A percentile compares a stretch with the other conserved stretches of the same genome.
phyloP scores from a whole-genome alignment of 2,113 vertebrate genomes.

The Triplophysa rosa region DNA sequence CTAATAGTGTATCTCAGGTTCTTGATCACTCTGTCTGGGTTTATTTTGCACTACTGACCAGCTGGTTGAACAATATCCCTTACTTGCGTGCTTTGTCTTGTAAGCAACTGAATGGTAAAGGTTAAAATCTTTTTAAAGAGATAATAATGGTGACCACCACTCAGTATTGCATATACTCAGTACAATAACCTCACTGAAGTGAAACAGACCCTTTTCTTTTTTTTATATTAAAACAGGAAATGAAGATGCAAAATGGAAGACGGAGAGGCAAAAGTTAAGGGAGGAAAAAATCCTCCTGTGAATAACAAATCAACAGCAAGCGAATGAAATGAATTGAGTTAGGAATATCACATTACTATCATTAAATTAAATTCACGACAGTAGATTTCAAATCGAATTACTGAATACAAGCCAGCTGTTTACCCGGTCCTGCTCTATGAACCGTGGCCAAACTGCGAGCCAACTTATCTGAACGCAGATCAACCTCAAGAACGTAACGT shows the following conservation, averaged over 20 bases:
- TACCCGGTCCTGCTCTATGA: constrained; percentile 53
- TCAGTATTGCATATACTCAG: not conserved
- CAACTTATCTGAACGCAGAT: constrained; percentile 44
- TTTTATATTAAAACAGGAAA: constrained; percentile 57
- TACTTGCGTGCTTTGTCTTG: not conserved
- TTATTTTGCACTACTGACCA: no score
- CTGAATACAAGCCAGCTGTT: constrained; percentile 64
- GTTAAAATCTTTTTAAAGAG: not conserved
- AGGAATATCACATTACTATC: constrained; percentile 73
- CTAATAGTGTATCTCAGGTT: no score
- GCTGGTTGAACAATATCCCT: no score
- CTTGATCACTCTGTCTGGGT: no score
- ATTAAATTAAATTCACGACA: constrained; percentile 69
- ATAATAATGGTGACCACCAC: not conserved
- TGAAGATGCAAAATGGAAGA: constrained; percentile 12
- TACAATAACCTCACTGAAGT: constrained; percentile 33
- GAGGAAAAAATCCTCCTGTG: constrained; percentile 57
- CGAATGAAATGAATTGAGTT: constrained; percentile 70
- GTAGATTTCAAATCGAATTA: constrained; percentile 70
- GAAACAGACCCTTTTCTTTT: not conserved
- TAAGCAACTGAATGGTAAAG: no score
- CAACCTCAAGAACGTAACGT: constrained; percentile 46
- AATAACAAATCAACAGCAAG: constrained; percentile 70
- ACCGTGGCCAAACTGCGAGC: constrained; percentile 33
- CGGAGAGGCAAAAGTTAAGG: constrained; percentile 20